Conservation (phyloP, 1,140 invertebrate genomes). For the Lycorma delicatula region DNA sequence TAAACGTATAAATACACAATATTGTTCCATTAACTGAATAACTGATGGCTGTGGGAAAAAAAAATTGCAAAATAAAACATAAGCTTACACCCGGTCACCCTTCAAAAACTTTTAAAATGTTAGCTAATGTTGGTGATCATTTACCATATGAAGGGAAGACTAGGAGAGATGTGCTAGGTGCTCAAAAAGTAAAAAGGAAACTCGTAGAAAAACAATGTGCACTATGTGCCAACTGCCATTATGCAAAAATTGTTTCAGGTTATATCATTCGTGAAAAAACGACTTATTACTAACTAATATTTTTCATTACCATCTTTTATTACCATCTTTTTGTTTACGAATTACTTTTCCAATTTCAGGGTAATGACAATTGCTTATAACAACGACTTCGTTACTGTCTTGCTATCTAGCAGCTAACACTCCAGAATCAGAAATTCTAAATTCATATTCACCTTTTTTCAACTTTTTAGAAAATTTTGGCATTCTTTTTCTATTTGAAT, state of each 20-base stretch:
- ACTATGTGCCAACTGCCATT: conserved; percentile 27
- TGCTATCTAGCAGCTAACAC: conserved; percentile 18
- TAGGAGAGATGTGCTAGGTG: conserved; percentile 10
- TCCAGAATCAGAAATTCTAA: conserved; percentile 7
- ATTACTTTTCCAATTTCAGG: not conserved
- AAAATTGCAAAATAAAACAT: conserved; percentile 17
- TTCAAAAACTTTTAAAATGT: conserved; percentile 9
- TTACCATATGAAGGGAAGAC: conserved; percentile 19
- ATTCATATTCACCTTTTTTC: conserved; percentile 18
- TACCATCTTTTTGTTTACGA: conserved; percentile 19
- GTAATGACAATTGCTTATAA: conserved; percentile 24
- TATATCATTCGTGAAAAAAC: conserved; percentile 23
- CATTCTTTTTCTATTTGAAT: conserved; percentile 14
- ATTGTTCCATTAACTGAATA: conserved; percentile 14
- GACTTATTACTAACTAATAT: conserved; percentile 27
- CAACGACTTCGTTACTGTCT: conserved; percentile 27
- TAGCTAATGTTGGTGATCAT: conserved; percentile 15
- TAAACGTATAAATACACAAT: conserved; percentile 5
- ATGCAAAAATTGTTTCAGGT: conserved; percentile 24
- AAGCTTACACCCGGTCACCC: conserved; percentile 9
- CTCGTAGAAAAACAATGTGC: conserved; percentile 15
- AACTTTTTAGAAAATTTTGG: conserved; percentile 20
- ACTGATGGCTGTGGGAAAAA: conserved; percentile 17
- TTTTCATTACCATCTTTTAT: not conserved
- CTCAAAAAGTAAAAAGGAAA: conserved; percentile 16